phyloP scores from a whole-genome alignment of 2,113 vertebrate species.

The Cyprinodon brontotheroides region DNA sequence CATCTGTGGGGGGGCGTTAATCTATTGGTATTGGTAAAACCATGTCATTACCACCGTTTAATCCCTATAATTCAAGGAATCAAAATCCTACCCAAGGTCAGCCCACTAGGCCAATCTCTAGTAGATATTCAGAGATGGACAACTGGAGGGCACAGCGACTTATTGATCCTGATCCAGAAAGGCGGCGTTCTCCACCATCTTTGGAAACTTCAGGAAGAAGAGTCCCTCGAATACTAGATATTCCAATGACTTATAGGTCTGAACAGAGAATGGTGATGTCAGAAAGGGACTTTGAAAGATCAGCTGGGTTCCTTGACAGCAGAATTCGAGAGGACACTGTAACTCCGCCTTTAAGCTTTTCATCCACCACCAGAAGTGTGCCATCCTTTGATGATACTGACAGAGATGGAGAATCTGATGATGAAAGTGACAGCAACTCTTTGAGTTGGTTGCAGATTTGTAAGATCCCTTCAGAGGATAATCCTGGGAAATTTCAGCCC shows the following conservation, averaged over 20 bases:
- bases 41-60: not conserved
- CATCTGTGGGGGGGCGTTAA: not conserved
- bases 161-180: not conserved
- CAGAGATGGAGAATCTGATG: not conserved
- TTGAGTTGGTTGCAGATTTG: not conserved
- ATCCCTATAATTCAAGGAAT: not conserved
- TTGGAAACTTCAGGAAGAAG: not conserved
- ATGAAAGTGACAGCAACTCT: not conserved
- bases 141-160: not conserved
- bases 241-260: not conserved
- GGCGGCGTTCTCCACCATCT: not conserved
- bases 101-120: not conserved
- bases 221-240: not conserved
- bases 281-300: not conserved
- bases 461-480: not conserved
- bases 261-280: not conserved
- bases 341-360: not conserved
- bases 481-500: not conserved
- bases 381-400: not conserved
- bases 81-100: not conserved
- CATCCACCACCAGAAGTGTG: not conserved
- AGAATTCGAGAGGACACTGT: not conserved
- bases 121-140: not conserved
- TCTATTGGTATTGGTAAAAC: not conserved
- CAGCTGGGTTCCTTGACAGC: not conserved